These are phyloP conservation scores for Ranitomeya variabilis DNA, from an alignment of 2,113 vertebrate species.

Conservation along the genomic window DNA sequence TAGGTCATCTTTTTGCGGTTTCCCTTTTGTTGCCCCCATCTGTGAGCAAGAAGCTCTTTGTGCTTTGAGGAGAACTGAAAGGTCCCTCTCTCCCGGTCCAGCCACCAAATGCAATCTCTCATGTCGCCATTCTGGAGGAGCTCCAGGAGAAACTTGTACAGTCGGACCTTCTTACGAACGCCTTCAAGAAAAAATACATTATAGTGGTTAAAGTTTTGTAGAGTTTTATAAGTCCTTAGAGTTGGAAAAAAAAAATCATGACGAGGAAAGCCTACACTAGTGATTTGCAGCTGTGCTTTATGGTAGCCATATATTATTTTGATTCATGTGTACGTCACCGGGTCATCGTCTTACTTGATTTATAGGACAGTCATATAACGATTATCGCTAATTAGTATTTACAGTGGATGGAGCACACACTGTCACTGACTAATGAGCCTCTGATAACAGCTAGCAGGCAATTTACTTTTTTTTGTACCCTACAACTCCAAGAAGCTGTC, in stretches of 20 bases:
- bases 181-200: slow-evolving; percentile 52
- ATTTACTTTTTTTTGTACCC: neutral
- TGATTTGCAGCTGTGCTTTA: slow-evolving; percentile 2
- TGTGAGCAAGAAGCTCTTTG: slow-evolving; percentile 72
- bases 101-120: slow-evolving; percentile 76
- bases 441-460: neutral
- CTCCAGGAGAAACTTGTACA: slow-evolving; percentile 75
- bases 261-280: neutral
- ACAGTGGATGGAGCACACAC: neutral
- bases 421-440: neutral
- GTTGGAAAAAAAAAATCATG: neutral
- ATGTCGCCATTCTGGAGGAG: slow-evolving; percentile 71
- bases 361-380: slow-evolving; percentile 21
- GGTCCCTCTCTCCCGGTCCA: slow-evolving; percentile 71
- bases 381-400: neutral
- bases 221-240: no score
- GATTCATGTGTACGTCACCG: slow-evolving; percentile 19
- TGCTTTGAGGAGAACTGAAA: slow-evolving; percentile 77
- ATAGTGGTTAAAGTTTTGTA: no score
- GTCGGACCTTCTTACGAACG: slow-evolving; percentile 69
- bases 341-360: slow-evolving; percentile 18
- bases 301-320: slow-evolving; percentile 40
- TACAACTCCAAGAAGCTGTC: neutral
- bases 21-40: slow-evolving; percentile 76
- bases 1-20: slow-evolving; percentile 78